A percentile compares a stretch with the other conserved stretches of the same genome.
phyloP scores from a whole-genome alignment of 2,888 invertebrate genomes.

The Marronus borbonicus region DNA sequence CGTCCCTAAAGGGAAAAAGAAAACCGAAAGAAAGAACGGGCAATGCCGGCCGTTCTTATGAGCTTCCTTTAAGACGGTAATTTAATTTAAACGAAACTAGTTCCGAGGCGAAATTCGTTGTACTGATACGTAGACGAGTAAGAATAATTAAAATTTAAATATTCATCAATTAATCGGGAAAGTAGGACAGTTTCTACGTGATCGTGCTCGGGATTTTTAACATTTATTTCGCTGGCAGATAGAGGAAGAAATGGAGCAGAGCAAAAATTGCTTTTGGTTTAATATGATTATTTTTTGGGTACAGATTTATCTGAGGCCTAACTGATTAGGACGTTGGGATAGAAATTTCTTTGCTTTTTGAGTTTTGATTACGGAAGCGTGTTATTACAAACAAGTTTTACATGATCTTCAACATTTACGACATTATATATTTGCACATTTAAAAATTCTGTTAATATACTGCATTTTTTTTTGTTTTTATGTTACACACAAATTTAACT shows the following conservation, averaged over 20 bases:
- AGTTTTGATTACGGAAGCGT: too few relatives aligned
- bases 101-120: background rate
- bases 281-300: too few relatives aligned
- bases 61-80: background rate
- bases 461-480: too few relatives aligned
- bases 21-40: background rate
- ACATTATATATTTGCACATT: too few relatives aligned
- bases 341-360: too few relatives aligned
- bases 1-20: background rate
- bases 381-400: too few relatives aligned
- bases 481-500: too few relatives aligned
- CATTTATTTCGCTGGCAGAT: background rate
- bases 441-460: too few relatives aligned
- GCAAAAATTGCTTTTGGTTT: background rate
- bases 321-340: too few relatives aligned
- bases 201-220: background rate
- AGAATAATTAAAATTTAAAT: background rate
- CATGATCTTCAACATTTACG: too few relatives aligned
- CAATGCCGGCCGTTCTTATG: background rate
- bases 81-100: conserved; percentile 1
- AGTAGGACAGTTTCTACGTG: background rate
- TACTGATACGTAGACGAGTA: background rate
- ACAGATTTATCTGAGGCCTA: too few relatives aligned
- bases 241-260: background rate
- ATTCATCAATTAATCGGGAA: conserved; percentile 8